phyloP scores from a whole-genome alignment of 2,113 vertebrate genomes.

The Sakesphorus luctuosus region DNA sequence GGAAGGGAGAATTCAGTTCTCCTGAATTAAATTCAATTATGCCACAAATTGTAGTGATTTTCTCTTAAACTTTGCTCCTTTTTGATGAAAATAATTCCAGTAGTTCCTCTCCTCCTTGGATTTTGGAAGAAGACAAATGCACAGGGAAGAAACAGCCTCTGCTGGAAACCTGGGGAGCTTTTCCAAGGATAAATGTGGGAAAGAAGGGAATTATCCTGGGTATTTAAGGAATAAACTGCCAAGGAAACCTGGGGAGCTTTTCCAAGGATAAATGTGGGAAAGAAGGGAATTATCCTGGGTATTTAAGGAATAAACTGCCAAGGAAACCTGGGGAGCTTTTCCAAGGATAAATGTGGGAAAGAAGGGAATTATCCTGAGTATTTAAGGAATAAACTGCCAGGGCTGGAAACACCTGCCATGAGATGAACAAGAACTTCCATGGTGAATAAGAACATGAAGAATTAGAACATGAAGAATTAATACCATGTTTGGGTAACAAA shows the following conservation, averaged over 20 bases:
- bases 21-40: not conserved
- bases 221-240: not conserved
- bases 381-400: not conserved
- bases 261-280: not conserved
- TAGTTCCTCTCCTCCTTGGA: not conserved
- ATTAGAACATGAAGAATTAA: not conserved
- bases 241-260: not conserved
- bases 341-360: not conserved
- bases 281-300: not conserved
- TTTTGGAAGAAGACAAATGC: not conserved
- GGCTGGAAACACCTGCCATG: not conserved
- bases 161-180: not conserved
- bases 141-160: not conserved
- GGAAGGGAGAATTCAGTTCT: not conserved
- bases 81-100: not conserved
- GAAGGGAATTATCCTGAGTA: not conserved
- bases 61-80: not conserved
- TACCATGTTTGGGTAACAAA: not conserved
- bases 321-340: not conserved
- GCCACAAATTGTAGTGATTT: rapidly evolving
- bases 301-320: not conserved
- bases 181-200: not conserved
- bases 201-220: not conserved
- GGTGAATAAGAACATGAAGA: not conserved
- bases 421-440: not conserved